These are phyloP conservation scores for Helicoverpa assulta DNA, from an alignment of 2,888 invertebrate species.

Conservation along the genomic window DNA sequence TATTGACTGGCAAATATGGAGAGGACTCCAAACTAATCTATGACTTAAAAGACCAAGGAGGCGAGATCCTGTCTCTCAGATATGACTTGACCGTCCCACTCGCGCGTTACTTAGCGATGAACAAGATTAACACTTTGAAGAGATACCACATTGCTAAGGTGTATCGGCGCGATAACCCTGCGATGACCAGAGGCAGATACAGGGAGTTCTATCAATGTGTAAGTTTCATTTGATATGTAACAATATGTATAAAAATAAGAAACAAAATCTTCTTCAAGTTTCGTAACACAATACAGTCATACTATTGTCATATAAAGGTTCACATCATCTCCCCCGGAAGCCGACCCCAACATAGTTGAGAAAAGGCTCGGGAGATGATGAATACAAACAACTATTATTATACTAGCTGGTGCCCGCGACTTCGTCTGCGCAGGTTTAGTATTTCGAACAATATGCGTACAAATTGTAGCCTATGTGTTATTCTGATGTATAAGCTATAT, in stretches of 20 bases:
- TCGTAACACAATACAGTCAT: too few species aligned
- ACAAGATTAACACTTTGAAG: slow-evolving; percentile 97
- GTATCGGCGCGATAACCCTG: slow-evolving; percentile 99
- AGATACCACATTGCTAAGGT: slow-evolving; percentile 99
- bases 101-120: slow-evolving; percentile 99
- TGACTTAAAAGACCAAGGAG: slow-evolving; percentile 99
- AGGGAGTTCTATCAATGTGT: slow-evolving; percentile 99
- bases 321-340: too few species aligned
- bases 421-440: too few species aligned
- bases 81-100: slow-evolving; percentile 99
- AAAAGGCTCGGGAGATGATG: too few species aligned
- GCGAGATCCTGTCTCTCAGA: slow-evolving; percentile 98
- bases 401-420: too few species aligned
- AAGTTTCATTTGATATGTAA: slow-evolving; percentile 83
- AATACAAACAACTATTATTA: too few species aligned
- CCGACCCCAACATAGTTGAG: too few species aligned
- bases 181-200: slow-evolving; percentile 98
- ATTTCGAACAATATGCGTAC: too few species aligned
- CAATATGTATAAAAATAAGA: not conserved
- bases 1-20: slow-evolving; percentile 99
- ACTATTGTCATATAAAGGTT: too few species aligned
- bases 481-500: too few species aligned
- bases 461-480: too few species aligned
- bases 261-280: too few species aligned
- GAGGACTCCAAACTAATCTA: slow-evolving; percentile 99